Percentiles rank a stretch among this genome's conserved stretches.
phyloP scores from a whole-genome alignment of 2,113 vertebrate species.

The Tragelaphus scriptus region DNA sequence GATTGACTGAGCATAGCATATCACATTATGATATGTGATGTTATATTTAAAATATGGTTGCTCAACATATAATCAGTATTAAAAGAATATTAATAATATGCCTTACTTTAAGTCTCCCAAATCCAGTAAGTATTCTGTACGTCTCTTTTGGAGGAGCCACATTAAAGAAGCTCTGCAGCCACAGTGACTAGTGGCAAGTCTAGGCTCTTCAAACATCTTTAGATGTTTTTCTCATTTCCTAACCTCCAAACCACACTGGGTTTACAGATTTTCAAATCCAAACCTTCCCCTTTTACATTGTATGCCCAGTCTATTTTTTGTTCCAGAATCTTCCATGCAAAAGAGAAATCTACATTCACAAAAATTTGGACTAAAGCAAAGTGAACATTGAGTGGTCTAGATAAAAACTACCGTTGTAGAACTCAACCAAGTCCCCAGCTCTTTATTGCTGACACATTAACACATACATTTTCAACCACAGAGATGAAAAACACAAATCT shows the following conservation, averaged over 20 bases:
- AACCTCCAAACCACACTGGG: neutral
- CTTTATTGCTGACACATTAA: constrained; percentile 1
- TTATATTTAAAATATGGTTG: neutral
- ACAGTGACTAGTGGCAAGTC: neutral
- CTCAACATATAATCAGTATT: neutral
- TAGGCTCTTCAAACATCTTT: neutral
- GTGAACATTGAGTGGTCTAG: neutral
- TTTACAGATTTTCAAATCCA: neutral
- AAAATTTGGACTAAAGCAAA: neutral
- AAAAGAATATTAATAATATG: neutral
- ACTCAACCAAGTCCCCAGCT: neutral
- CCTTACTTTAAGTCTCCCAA: neutral
- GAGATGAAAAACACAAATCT: constrained; percentile 14
- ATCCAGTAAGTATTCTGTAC: neutral
- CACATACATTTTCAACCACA: constrained; percentile 42
- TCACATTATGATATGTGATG: neutral
- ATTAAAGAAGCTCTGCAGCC: neutral
- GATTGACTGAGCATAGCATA: neutral
- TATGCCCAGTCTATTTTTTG: neutral
- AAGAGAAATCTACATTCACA: neutral
- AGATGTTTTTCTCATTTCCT: neutral
- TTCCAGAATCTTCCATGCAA: neutral
- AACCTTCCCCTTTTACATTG: neutral
- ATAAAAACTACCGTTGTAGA: neutral
- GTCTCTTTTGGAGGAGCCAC: neutral